Base-by-base conservation (phyloP, 2,113 vertebrate species). In the Tamias sibiricus region DNA sequence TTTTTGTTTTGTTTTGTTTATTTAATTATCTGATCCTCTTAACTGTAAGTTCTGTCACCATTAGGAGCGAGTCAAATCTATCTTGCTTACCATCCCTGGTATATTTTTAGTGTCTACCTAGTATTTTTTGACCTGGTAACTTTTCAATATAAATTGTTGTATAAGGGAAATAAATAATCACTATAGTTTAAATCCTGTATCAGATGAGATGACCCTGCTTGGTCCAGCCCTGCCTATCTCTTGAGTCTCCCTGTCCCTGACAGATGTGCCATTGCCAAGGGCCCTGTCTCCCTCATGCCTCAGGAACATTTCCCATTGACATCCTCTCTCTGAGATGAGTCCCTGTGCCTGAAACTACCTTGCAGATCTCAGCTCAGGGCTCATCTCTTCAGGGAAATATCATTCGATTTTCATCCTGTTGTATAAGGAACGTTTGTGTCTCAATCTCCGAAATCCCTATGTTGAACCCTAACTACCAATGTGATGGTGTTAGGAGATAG, bases 91-190 rank as follows among this genome's bases (percentile, higher is more conserved):
- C 52, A 80, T 64, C n/a, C 64, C 2, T 84, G 20, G 81, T 44
- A 20, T 75, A 80, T 24, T 93, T 95, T 90, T 93, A 82, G 52
- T 83, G 44, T 24, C 71, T 91, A 42, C 10, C 37, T 91, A 37
- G 52, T 77, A 30, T 40, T 42, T 91, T 40, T 42, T 91, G 81
- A 71, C n/a, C n/a, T 68, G 37, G 37, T 49, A 87, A 87, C 82
- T 87, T 93, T 49, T 91, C 74, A 85, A 20, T 26, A 91, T 64
- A 66, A 69, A 89, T 85, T 87, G 47, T 62, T 90, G 57, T 87
- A 47, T 37, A 92, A 59, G 35, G 54, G 35, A 84, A 75, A 86
- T 54, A 71, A 75, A 54, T 35, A 68, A 87, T 76, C n/a, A 40
- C 5, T 37, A 35, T 49, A 19, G 8, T 69, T 92, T 66, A 75